Conservation (phyloP, 2,113 vertebrate species). For the Chrysemys picta region DNA sequence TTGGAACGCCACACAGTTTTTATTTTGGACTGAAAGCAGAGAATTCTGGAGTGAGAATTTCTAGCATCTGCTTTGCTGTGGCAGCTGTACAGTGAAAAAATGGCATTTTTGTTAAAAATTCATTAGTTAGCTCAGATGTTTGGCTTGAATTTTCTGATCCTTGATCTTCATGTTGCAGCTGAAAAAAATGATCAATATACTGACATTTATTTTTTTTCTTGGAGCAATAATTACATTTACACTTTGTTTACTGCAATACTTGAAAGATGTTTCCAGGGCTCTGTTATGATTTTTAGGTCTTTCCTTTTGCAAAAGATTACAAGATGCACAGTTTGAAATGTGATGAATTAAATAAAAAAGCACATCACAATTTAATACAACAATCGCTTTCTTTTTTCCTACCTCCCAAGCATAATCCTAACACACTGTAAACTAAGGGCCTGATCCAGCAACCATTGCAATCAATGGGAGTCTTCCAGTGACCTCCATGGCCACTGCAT, state of each 20-base stretch:
- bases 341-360: constrained; percentile 3
- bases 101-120: constrained; percentile 47
- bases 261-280: not conserved
- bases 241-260: constrained; percentile 14
- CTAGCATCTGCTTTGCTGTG: constrained; percentile 57
- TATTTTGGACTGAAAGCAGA: constrained; percentile 72
- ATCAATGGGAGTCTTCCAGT: accelerated
- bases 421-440: not conserved
- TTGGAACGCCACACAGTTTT: constrained; percentile 19
- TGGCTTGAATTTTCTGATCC: constrained; percentile 61
- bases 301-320: not conserved
- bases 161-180: constrained; percentile 49
- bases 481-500: not conserved
- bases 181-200: constrained; percentile 43
- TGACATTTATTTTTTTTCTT: constrained; percentile 45
- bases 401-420: not conserved
- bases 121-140: constrained; percentile 65
- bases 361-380: not conserved
- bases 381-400: not conserved
- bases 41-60: constrained; percentile 56
- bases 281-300: not conserved
- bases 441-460: not conserved
- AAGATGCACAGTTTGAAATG: constrained; percentile 6
- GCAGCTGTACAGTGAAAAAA: constrained; percentile 57
- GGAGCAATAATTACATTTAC: not conserved